A percentile compares a stretch with the other conserved stretches of the same genome.
phyloP scores from a whole-genome alignment of 2,113 vertebrate genomes.

The Gobius niger region DNA sequence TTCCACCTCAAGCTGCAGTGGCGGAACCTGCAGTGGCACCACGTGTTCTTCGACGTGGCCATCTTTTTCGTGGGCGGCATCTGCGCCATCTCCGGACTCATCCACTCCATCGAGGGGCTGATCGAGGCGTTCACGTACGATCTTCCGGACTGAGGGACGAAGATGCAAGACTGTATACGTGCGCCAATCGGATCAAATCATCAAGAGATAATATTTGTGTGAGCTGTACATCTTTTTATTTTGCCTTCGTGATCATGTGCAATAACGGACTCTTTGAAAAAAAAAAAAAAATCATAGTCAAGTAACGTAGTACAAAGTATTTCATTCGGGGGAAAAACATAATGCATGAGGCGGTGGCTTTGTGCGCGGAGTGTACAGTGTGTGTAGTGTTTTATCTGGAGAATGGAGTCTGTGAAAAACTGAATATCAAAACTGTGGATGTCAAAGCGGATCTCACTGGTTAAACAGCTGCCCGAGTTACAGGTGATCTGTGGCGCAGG shows the following conservation, averaged over 20 bases:
- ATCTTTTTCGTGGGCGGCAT: constrained; percentile 96
- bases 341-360: constrained; percentile 30
- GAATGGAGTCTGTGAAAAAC: constrained; percentile 58
- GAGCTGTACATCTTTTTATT: constrained; percentile 70
- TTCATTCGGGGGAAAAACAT: constrained; percentile 31
- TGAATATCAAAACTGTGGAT: constrained; percentile 23
- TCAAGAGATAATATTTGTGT: constrained; percentile 62
- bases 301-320: constrained; percentile 48
- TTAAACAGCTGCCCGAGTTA: constrained; percentile 58
- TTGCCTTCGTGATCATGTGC: constrained; percentile 76
- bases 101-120: constrained; percentile 94
- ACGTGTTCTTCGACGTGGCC: constrained; percentile 95
- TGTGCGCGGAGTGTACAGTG: constrained; percentile 48
- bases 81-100: constrained; percentile 94
- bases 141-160: constrained; percentile 80
- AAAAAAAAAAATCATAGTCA: constrained; percentile 47
- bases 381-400: constrained; percentile 60
- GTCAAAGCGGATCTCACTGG: constrained; percentile 37
- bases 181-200: constrained; percentile 27
- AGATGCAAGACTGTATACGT: constrained; percentile 13
- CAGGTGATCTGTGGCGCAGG: constrained; percentile 29
- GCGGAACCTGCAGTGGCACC: constrained; percentile 95
- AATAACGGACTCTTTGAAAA: constrained; percentile 63
- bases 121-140: constrained; percentile 91
- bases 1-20: constrained; percentile 96